Evolutionary conservation across 2,888 invertebrate species (phyloP).

Genomic region (Gastracanthus pulcherrimus): DNA sequence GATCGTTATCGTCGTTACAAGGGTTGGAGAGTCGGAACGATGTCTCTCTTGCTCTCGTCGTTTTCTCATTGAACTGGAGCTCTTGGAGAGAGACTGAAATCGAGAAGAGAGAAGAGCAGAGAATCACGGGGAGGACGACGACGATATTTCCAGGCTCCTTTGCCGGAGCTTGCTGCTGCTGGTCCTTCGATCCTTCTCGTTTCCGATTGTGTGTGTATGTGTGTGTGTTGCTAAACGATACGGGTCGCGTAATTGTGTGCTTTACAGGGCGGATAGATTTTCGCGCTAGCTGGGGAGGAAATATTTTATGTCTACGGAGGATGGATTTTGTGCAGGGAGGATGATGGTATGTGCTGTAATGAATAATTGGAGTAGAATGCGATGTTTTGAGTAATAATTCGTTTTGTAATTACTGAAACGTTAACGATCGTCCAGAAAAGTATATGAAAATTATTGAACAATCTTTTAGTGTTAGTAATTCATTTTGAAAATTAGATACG

Average conservation of each 20-base stretch:
- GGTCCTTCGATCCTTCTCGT: not conserved
- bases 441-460: too few relatives aligned
- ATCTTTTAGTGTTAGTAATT: too few relatives aligned
- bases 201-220: not conserved
- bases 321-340: too few relatives aligned
- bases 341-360: too few relatives aligned
- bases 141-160: slow-evolving; percentile 8
- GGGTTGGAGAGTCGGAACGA: not conserved
- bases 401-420: too few relatives aligned
- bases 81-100: slow-evolving; percentile 14
- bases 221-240: slow-evolving; percentile 15
- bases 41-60: not conserved
- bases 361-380: too few relatives aligned
- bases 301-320: not conserved
- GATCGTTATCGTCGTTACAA: slow-evolving; percentile 42
- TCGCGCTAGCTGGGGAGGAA: not conserved
- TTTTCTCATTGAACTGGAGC: not conserved
- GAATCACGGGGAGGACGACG: slow-evolving; percentile 24
- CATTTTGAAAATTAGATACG: too few relatives aligned
- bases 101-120: slow-evolving; percentile 20
- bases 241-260: slow-evolving; percentile 17
- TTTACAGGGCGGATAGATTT: too few relatives aligned
- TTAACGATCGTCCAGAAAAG: too few relatives aligned
- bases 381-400: too few relatives aligned
- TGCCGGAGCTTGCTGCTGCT: not conserved